Evolutionary conservation across 2,113 vertebrate genomes (phyloP).

Genomic region (Dryoscopus gambensis): DNA sequence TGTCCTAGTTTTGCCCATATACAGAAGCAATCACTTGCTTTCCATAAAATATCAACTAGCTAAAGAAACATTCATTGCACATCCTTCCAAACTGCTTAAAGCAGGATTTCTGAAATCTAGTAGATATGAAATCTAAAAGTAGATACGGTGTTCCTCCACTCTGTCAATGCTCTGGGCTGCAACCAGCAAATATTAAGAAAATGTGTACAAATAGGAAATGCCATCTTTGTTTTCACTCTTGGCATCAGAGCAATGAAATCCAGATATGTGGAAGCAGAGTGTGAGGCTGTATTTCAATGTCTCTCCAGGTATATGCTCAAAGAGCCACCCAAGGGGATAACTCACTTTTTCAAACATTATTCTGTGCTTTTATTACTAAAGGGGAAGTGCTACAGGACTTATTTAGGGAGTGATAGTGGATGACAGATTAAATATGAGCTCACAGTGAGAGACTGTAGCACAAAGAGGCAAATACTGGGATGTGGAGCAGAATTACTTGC

Average conservation of each 20-base stretch:
- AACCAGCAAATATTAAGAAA: background rate
- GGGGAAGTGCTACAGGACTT: conserved; percentile 48
- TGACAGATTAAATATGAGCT: conserved; percentile 65
- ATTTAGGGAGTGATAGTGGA: conserved; percentile 56
- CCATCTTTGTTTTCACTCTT: background rate
- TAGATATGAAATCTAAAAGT: background rate
- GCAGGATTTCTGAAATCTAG: background rate
- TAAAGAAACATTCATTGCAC: background rate
- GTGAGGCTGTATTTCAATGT: background rate
- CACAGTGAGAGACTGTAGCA: conserved; percentile 30
- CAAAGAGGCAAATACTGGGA: conserved; percentile 52
- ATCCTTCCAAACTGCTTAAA: background rate
- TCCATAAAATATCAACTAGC: background rate
- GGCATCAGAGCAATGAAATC: background rate
- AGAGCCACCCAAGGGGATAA: conserved; percentile 31
- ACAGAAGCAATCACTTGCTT: background rate
- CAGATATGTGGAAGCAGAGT: background rate
- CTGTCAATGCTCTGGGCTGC: background rate
- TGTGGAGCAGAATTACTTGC: conserved; percentile 51
- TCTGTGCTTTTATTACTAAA: conserved; percentile 51
- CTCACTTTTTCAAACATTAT: conserved; percentile 44
- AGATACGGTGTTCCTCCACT: background rate
- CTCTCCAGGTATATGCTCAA: conserved; percentile 8
- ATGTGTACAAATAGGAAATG: background rate
- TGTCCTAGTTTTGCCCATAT: background rate